Evolutionary conservation across 1,140 invertebrate genomes (phyloP).

Genomic region (Scaptomyza graminum): DNA sequence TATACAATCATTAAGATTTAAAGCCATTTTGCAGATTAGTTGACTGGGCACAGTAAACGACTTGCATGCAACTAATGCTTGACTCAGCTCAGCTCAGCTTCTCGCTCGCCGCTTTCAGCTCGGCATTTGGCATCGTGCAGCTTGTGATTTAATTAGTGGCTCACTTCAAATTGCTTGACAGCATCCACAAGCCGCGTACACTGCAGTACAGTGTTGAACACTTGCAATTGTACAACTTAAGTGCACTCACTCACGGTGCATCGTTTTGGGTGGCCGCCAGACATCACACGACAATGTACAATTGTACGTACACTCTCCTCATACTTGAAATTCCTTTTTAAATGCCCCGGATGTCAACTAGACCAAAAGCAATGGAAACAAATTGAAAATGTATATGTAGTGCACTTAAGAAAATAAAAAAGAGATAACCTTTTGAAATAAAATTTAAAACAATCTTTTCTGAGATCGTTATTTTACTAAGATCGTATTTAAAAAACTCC

Average conservation of each 20-base stretch:
- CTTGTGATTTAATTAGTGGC: constrained; percentile 60
- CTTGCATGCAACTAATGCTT: background rate
- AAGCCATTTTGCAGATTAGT: too few species aligned
- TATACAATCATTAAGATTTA: too few species aligned
- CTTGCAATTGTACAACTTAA: constrained; percentile 7
- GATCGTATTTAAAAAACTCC: too few species aligned
- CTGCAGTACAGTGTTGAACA: background rate
- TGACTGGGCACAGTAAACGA: too few species aligned
- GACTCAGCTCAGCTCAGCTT: too few species aligned
- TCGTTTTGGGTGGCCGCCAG: background rate
- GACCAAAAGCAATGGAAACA: constrained; percentile 20
- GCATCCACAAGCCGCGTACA: background rate
- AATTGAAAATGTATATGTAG: constrained; percentile 2
- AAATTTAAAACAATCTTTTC: too few species aligned
- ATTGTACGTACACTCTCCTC: constrained; percentile 3
- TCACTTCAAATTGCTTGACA: constrained; percentile 24
- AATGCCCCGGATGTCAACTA: constrained; percentile 27
- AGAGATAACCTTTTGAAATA: too few species aligned
- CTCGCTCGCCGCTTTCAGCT: background rate
- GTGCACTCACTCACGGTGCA: constrained; percentile 21
- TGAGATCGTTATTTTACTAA: too few species aligned
- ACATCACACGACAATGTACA: background rate
- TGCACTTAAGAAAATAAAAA: too few species aligned
- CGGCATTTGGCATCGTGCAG: background rate
- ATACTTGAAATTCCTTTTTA: constrained; percentile 26